phyloP scores from a whole-genome alignment of 1,140 invertebrate species.

The Trichonephila clavipes region DNA sequence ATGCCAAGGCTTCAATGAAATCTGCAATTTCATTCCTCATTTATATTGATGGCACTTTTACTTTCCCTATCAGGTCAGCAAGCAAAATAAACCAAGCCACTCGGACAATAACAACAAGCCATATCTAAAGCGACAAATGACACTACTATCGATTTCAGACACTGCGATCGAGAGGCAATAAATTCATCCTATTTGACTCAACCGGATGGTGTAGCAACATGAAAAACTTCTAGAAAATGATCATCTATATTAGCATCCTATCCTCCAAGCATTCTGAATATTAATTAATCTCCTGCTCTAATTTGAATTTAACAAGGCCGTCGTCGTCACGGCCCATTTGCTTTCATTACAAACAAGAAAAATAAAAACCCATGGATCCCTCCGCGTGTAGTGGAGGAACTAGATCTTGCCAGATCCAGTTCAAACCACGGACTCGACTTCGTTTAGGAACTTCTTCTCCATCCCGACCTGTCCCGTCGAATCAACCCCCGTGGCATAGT shows the following conservation, averaged over 20 bases:
- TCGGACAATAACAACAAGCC: neutral
- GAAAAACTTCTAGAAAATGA: neutral
- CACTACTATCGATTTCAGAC: neutral
- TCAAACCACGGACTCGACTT: neutral
- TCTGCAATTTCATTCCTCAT: too few species aligned
- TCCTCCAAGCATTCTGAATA: neutral
- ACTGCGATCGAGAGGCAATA: neutral
- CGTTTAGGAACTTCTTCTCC: neutral
- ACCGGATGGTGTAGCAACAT: neutral
- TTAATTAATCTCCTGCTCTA: constrained; percentile 51
- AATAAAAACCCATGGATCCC: neutral
- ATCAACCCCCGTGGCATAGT: constrained; percentile 37
- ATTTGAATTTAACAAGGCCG: constrained; percentile 42
- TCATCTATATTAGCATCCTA: constrained; percentile 27
- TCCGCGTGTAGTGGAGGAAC: constrained; percentile 3
- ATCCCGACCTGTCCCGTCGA: constrained; percentile 3
- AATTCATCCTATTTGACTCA: neutral
- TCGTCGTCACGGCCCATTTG: constrained; percentile 57
- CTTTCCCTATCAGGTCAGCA: neutral
- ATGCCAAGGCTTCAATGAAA: too few species aligned
- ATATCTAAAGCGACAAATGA: neutral
- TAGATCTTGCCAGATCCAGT: constrained; percentile 8
- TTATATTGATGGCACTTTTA: too few species aligned
- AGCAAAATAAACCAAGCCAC: neutral
- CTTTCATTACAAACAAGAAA: constrained; percentile 56